Conservation (phyloP, 2,888 invertebrate genomes). For the Perizoma affinitatum region DNA sequence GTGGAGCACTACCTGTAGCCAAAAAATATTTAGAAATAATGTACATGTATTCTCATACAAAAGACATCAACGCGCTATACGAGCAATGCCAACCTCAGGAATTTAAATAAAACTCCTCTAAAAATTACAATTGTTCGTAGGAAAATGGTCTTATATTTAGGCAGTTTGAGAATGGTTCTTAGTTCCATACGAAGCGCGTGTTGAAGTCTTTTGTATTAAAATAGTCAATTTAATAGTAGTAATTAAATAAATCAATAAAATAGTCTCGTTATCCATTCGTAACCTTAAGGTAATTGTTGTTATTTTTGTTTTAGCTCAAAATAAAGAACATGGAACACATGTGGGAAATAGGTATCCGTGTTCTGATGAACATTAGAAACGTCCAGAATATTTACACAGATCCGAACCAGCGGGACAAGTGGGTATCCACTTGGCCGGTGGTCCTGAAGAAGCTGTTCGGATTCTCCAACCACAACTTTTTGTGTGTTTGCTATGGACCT, state of each 20-base stretch:
- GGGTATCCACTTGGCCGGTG: constrained; percentile 85
- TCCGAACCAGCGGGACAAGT: constrained; percentile 85
- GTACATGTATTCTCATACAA: background rate
- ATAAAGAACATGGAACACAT: constrained; percentile 86
- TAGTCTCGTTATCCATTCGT: no score
- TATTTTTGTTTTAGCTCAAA: constrained; percentile 73
- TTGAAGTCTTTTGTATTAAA: no score
- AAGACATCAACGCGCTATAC: constrained; percentile 24
- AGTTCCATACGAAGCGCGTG: no score
- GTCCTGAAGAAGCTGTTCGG: constrained; percentile 86
- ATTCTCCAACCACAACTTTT: constrained; percentile 87
- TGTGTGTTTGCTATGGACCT: constrained; percentile 86
- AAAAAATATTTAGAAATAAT: no score
- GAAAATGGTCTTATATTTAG: no score
- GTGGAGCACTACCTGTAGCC: no score
- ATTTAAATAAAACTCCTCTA: no score
- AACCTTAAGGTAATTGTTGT: no score
- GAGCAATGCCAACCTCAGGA: background rate
- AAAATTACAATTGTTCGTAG: no score
- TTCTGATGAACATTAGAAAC: constrained; percentile 85
- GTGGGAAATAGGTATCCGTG: constrained; percentile 84
- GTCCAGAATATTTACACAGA: constrained; percentile 87
- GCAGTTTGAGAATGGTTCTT: no score
- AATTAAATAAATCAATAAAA: no score
- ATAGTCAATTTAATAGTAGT: no score